Conservation (phyloP, 1,140 invertebrate species). For the Drosophila kikkawai region DNA sequence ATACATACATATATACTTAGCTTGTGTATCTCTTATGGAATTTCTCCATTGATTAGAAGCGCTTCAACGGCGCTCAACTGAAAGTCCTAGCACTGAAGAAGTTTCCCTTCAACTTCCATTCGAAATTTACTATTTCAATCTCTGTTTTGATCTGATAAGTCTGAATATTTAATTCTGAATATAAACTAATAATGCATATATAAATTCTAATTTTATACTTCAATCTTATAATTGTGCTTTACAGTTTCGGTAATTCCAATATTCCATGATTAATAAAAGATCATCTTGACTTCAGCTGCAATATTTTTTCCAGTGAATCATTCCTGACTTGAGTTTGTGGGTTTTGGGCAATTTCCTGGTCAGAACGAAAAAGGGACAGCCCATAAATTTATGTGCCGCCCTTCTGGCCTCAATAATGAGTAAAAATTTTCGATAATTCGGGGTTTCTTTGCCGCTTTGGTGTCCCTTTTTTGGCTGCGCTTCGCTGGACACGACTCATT, state of each 20-base stretch:
- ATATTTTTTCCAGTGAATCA: slow-evolving; percentile 6
- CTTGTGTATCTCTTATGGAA: slow-evolving; percentile 46
- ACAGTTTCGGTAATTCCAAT: not conserved
- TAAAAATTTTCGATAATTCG: slow-evolving; percentile 77
- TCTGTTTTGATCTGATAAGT: too few species aligned
- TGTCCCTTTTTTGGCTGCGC: slow-evolving; percentile 51
- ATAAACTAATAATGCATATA: too few species aligned
- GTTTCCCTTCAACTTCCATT: not conserved
- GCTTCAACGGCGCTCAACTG: slow-evolving; percentile 49
- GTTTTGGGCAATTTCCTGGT: slow-evolving; percentile 59
- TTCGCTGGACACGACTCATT: slow-evolving; percentile 61
- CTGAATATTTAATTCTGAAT: too few species aligned
- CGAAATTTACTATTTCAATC: not conserved
- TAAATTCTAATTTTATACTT: too few species aligned
- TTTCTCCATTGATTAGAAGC: slow-evolving; percentile 69
- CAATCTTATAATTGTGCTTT: too few species aligned
- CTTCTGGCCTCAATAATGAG: slow-evolving; percentile 74
- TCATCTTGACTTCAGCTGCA: not conserved
- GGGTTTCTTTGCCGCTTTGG: slow-evolving; percentile 51
- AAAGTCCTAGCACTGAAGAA: slow-evolving; percentile 13
- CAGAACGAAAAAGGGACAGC: slow-evolving; percentile 55
- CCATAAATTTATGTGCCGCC: slow-evolving; percentile 72
- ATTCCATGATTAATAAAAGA: not conserved
- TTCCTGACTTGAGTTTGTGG: slow-evolving; percentile 1
- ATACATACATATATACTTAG: slow-evolving; percentile 6